A percentile compares a stretch with the other conserved stretches of the same genome.
phyloP scores from a whole-genome alignment of 2,113 vertebrate genomes.

The Megaleporinus macrocephalus region DNA sequence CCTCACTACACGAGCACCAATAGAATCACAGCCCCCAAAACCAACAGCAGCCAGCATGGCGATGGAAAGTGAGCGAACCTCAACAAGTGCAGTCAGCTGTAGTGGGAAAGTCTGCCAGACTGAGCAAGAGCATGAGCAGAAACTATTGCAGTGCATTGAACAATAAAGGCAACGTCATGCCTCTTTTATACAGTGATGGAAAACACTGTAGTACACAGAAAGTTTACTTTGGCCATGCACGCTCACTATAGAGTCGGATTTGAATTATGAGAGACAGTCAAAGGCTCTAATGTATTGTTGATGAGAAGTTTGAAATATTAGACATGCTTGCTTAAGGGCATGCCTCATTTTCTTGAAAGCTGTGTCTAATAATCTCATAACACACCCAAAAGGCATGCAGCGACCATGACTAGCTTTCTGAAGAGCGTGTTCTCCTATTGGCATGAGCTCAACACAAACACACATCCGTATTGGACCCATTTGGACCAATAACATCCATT shows the following conservation, averaged over 20 bases:
- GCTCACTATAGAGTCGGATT: too few species aligned
- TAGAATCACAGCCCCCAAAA: conserved; percentile 21
- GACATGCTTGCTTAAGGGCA: neutral
- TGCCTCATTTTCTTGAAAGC: neutral
- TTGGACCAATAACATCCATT: conserved; percentile 55
- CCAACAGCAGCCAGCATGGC: neutral
- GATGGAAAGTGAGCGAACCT: conserved; percentile 23
- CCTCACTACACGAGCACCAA: conserved; percentile 22
- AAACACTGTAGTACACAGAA: too few species aligned
- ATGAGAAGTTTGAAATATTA: neutral
- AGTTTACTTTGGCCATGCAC: neutral
- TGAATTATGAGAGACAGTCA: neutral
- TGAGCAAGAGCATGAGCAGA: neutral
- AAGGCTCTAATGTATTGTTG: neutral
- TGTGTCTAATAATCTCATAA: conserved; percentile 11
- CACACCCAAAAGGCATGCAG: conserved; percentile 30
- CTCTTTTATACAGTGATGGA: too few species aligned
- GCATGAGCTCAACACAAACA: conserved; percentile 37
- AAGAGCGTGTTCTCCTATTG: neutral
- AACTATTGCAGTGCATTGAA: too few species aligned
- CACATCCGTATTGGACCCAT: conserved; percentile 48
- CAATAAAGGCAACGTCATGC: too few species aligned
- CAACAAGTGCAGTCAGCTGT: conserved; percentile 37
- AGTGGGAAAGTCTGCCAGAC: conserved; percentile 41
- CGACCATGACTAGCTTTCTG: conserved; percentile 20